Conservation (phyloP, 2,797 vertebrate genomes). For the Mionectes olivaceus region DNA sequence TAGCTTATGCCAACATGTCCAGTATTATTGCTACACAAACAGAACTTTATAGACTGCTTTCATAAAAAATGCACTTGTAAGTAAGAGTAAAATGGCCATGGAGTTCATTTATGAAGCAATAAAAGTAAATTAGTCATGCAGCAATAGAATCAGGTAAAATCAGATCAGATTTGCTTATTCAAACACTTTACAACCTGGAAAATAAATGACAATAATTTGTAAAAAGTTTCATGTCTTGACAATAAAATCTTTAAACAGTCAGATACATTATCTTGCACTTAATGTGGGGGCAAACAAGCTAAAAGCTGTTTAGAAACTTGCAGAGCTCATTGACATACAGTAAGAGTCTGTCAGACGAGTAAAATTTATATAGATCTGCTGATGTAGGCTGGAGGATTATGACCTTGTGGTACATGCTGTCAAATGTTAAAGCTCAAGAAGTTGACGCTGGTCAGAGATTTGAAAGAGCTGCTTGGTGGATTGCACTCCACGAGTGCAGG, state of each 20-base stretch:
- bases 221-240: slow-evolving; percentile 28
- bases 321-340: slow-evolving; percentile 50
- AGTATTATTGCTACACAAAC: slow-evolving; percentile 14
- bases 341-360: background rate
- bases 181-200: slow-evolving; percentile 55
- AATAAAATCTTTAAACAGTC: slow-evolving; percentile 54
- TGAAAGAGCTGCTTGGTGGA: background rate
- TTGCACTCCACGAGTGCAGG: background rate
- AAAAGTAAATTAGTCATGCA: slow-evolving; percentile 71
- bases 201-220: slow-evolving; percentile 61
- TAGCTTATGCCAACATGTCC: background rate
- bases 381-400: background rate
- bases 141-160: slow-evolving; percentile 57
- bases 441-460: background rate
- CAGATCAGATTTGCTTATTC: slow-evolving; percentile 53
- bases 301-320: slow-evolving; percentile 50
- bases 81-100: slow-evolving; percentile 34
- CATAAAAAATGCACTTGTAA: slow-evolving; percentile 25
- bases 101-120: slow-evolving; percentile 68
- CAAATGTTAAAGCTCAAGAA: background rate
- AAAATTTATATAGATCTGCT: background rate
- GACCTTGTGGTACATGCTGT: background rate
- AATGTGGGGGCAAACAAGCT: slow-evolving; percentile 12
- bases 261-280: slow-evolving; percentile 26
- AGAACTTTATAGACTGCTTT: slow-evolving; percentile 37